Base-by-base conservation (phyloP, 2,113 vertebrate genomes). In the Phasianus colchicus region DNA sequence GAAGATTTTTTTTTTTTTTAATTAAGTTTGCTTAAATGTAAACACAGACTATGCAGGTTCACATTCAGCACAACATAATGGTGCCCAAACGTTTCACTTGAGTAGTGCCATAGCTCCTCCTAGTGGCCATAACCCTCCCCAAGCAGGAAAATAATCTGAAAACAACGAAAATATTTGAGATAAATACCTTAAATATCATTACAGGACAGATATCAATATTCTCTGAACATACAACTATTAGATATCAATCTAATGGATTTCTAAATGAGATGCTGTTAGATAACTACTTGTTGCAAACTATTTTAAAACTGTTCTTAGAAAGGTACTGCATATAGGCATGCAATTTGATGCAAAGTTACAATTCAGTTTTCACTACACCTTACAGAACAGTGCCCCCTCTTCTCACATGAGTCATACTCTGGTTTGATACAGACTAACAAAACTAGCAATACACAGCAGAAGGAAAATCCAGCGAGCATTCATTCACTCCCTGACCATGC, bases 61-160 rank as follows among this genome's bases (percentile, higher is more conserved):
- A 43, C 24, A 9, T 13, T 60, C 43, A 21, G 2, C n/a, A 11
- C 10, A 74, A 64, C 13, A 18, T 38, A 30, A 72, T 72, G 90
- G 88, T 38, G 40, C 34, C 88, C 86, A 69, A 78, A 16, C 19
- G 3, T 32, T 32, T 25, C 52, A 40, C 63, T 88, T 34, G 63
- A 82, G 78, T 63, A 82, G 88, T 47, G 38, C 70, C 95, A 64
- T 27, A 85, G 94, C 92, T 94, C 92, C 95, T 94, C 92, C 92
- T 71, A 65, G 94, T 88, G 88, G 95, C 79, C 75, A 69, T 11
- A 79, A 19, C 32, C 48, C 67, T 55, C 9, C 43, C 72, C 69
- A n/a, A 27, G 17, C 38, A 64, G 13, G 45, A 11, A 6, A 73
- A 10, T 36, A 4, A n/a, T 3, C 8, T 15, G n/a, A 57, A 63